Conservation (phyloP, 53 echinoderm and acorn worm species). For the Echinometra lucunter region DNA sequence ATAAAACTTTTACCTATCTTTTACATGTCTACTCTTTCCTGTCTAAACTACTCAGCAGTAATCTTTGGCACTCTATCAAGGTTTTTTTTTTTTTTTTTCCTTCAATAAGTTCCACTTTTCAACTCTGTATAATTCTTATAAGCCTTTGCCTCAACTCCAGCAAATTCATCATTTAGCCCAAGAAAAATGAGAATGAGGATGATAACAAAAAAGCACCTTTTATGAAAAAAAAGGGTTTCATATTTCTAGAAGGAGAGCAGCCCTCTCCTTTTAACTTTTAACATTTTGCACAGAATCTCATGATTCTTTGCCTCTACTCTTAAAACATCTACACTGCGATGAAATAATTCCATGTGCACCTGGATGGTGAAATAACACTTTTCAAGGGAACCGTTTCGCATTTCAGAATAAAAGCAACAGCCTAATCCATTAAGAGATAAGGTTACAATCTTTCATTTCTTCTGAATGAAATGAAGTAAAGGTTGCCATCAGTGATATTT, state of each 20-base stretch:
- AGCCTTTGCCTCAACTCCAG: background rate
- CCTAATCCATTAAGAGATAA: slow-evolving; percentile 48
- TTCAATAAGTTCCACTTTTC: background rate
- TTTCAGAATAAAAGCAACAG: slow-evolving; percentile 33
- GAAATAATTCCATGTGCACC: background rate
- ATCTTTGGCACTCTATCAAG: background rate
- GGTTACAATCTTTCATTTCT: slow-evolving; percentile 23
- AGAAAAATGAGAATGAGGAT: background rate
- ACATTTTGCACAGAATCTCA: background rate
- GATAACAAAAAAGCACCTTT: background rate
- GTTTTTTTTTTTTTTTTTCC: background rate
- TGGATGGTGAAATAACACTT: slow-evolving; percentile 41
- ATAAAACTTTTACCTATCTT: too few species aligned
- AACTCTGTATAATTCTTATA: background rate
- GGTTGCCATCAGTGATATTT: background rate
- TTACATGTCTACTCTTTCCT: background rate
- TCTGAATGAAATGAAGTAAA: background rate
- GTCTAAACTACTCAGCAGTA: background rate
- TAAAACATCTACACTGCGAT: background rate
- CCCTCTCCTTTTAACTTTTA: background rate
- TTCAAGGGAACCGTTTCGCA: slow-evolving; percentile 6
- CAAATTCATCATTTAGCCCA: background rate
- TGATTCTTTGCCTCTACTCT: background rate
- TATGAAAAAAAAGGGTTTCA: too few species aligned
- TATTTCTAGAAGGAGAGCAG: background rate